phyloP scores from a whole-genome alignment of 1,140 invertebrate genomes.

The Calliphora vicina region DNA sequence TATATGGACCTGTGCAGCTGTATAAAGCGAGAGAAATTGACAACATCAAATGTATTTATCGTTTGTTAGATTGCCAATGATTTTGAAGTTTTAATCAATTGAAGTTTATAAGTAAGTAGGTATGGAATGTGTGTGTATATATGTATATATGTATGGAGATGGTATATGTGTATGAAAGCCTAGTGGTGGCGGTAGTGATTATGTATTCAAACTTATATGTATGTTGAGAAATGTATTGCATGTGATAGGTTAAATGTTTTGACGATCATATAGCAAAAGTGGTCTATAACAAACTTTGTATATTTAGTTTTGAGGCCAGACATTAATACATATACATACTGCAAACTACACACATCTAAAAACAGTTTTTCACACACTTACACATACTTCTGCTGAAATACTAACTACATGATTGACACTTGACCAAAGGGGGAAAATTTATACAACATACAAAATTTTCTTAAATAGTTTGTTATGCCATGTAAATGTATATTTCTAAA shows the following conservation, averaged over 20 bases:
- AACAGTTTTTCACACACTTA: too few relatives aligned
- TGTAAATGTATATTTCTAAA: neutral
- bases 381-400: too few relatives aligned
- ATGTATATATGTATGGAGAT: neutral
- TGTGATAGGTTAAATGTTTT: neutral
- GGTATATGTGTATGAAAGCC: too few relatives aligned
- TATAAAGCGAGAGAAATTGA: neutral
- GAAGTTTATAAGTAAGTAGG: neutral
- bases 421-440: neutral
- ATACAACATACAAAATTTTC: neutral
- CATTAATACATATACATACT: neutral
- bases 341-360: too few relatives aligned
- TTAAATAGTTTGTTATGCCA: neutral
- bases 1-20: neutral
- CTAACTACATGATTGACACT: neutral
- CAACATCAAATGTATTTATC: slow-evolving; percentile 16
- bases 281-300: neutral
- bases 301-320: neutral
- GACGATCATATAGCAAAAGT: neutral
- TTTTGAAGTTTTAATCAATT: slow-evolving; percentile 14
- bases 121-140: neutral
- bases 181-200: neutral
- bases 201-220: neutral
- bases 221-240: neutral
- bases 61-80: slow-evolving; percentile 16